phyloP scores from a whole-genome alignment of 2,888 invertebrate genomes.

The Frankliniella fusca region DNA sequence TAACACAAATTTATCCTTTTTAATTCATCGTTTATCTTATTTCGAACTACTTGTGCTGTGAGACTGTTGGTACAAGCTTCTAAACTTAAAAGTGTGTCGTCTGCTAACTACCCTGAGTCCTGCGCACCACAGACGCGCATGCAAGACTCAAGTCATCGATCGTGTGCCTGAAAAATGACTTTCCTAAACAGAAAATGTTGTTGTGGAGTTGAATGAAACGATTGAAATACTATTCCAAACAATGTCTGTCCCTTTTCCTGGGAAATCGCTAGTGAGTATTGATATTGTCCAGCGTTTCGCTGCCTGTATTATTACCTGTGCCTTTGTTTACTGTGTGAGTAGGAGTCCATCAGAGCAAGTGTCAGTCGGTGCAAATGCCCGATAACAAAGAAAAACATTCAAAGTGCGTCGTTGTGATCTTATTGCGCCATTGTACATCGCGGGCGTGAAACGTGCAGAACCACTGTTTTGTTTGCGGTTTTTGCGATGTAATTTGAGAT shows the following conservation, averaged over 20 bases:
- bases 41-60: too few species aligned
- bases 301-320: neutral
- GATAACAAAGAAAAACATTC: neutral
- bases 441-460: neutral
- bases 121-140: slow-evolving; percentile 11
- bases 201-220: too few species aligned
- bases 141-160: neutral
- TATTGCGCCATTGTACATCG: neutral
- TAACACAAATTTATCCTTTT: too few species aligned
- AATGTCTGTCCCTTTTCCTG: too few species aligned
- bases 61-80: too few species aligned
- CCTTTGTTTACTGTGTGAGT: slow-evolving; percentile 5
- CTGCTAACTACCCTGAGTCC: slow-evolving; percentile 9
- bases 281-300: neutral
- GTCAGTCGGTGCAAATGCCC: slow-evolving; percentile 23
- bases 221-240: too few species aligned
- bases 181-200: too few species aligned
- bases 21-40: too few species aligned
- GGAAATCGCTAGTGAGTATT: too few species aligned
- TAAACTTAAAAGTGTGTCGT: neutral
- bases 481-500: too few species aligned
- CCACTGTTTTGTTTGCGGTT: too few species aligned
- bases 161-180: slow-evolving; percentile 13
- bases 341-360: neutral
- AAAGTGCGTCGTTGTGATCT: neutral